A percentile compares a stretch with the other conserved stretches of the same genome.
These are phyloP conservation scores for Galerucella nymphaeae DNA, from an alignment of 2,888 invertebrate genomes.

Conservation along the genomic window DNA sequence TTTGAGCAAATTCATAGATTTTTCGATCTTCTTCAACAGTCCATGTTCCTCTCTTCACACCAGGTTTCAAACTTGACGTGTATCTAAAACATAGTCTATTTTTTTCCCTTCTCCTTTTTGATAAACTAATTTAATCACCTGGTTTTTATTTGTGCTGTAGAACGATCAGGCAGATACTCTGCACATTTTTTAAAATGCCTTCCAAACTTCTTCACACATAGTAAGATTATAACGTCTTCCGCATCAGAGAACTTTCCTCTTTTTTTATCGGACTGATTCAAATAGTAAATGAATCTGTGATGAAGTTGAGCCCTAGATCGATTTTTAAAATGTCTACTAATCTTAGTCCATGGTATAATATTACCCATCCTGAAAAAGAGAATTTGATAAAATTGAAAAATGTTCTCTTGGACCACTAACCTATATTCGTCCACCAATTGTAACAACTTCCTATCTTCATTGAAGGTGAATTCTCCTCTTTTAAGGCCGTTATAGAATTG, in stretches of 20 bases:
- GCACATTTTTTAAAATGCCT: constrained; percentile 69
- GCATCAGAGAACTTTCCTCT: constrained; percentile 74
- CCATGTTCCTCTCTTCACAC: constrained; percentile 69
- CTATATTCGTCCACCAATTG: constrained; percentile 73
- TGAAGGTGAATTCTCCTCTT: constrained; percentile 71
- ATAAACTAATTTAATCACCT: constrained; percentile 15
- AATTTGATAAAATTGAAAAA: background rate
- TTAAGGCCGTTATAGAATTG: constrained; percentile 60
- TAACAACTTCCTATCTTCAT: constrained; percentile 76
- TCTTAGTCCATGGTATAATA: constrained; percentile 80
- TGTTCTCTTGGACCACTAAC: constrained; percentile 2
- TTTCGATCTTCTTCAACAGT: constrained; percentile 71
- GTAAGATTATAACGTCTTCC: constrained; percentile 75
- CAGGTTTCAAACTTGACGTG: constrained; percentile 35
- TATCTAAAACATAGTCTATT: constrained; percentile 33
- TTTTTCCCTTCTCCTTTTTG: background rate
- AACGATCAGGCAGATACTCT: constrained; percentile 72
- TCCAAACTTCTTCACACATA: constrained; percentile 73
- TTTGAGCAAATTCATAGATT: constrained; percentile 67
- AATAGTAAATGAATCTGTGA: constrained; percentile 66
- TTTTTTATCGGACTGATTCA: constrained; percentile 63
- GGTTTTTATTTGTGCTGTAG: constrained; percentile 71
- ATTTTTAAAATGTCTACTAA: constrained; percentile 72
- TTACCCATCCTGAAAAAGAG: constrained; percentile 69
- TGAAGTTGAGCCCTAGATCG: constrained; percentile 76